phyloP scores from a whole-genome alignment of 64 coral and sea anemone genomes.

The Montipora sp. region DNA sequence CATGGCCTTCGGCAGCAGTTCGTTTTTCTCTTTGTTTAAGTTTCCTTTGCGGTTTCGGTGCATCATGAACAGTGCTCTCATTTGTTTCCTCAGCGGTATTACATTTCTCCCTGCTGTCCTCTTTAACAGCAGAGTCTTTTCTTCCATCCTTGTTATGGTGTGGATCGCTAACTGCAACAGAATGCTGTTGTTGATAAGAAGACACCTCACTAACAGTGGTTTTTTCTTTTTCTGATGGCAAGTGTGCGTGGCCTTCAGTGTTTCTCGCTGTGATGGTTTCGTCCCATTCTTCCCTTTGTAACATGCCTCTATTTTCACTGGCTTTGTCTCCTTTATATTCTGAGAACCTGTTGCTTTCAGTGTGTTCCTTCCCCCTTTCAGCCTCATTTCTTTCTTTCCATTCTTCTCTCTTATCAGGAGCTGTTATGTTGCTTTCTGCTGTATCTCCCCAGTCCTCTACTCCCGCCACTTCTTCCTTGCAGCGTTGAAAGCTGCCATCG shows the following conservation, averaged over 20 bases:
- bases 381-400: neutral
- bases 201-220: neutral
- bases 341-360: neutral
- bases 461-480: neutral
- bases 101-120: neutral
- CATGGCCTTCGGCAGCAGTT: neutral
- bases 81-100: neutral
- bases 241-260: neutral
- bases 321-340: neutral
- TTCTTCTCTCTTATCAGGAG: neutral
- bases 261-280: neutral
- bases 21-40: neutral
- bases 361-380: neutral
- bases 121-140: neutral
- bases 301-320: neutral
- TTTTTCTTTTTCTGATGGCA: neutral
- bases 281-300: neutral
- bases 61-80: neutral
- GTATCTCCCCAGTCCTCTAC: neutral
- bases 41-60: neutral
- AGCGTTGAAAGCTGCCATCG: neutral
- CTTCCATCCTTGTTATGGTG: neutral
- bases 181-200: neutral
- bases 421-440: neutral
- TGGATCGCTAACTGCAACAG: neutral